A percentile compares a stretch with the other conserved stretches of the same genome.
Evolutionary conservation across 2,797 vertebrate species (phyloP).

Genomic region (Scomberomorus guttatus): DNA sequence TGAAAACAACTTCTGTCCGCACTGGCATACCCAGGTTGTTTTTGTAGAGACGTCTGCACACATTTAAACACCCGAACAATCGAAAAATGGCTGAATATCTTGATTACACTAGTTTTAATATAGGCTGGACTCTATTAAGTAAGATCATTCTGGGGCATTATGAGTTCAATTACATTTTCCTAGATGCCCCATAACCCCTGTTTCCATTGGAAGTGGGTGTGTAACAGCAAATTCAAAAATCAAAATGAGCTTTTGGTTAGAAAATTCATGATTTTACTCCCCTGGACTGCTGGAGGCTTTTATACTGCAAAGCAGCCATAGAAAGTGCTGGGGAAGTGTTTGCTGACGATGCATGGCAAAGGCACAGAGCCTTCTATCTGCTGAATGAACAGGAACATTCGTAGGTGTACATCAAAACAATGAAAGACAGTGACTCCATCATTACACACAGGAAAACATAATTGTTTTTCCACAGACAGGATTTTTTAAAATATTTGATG

Average conservation of each 20-base stretch:
- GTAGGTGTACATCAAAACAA: conserved; percentile 18
- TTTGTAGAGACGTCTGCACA: too few relatives aligned
- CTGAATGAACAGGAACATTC: conserved; percentile 8
- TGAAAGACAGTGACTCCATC: background rate
- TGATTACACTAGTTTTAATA: background rate
- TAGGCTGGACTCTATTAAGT: background rate
- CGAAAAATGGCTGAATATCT: too few relatives aligned
- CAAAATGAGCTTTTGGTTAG: background rate
- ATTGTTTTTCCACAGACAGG: background rate
- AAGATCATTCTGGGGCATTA: background rate
- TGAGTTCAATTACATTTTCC: too few relatives aligned
- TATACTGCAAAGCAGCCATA: background rate
- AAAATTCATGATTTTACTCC: background rate
- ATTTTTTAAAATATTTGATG: background rate
- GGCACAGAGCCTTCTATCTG: conserved; percentile 22
- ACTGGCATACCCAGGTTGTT: background rate
- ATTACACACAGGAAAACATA: background rate
- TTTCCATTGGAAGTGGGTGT: background rate
- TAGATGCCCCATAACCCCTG: too few relatives aligned
- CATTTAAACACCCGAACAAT: too few relatives aligned
- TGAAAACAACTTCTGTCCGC: background rate
- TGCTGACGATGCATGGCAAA: conserved; percentile 30
- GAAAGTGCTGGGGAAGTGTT: conserved; percentile 18
- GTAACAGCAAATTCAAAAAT: background rate
- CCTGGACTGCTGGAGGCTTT: background rate